Percentiles rank a stretch among this genome's conserved stretches.
Evolutionary conservation across 2,113 vertebrate genomes (phyloP).

Genomic region (Caranx melampygus): DNA sequence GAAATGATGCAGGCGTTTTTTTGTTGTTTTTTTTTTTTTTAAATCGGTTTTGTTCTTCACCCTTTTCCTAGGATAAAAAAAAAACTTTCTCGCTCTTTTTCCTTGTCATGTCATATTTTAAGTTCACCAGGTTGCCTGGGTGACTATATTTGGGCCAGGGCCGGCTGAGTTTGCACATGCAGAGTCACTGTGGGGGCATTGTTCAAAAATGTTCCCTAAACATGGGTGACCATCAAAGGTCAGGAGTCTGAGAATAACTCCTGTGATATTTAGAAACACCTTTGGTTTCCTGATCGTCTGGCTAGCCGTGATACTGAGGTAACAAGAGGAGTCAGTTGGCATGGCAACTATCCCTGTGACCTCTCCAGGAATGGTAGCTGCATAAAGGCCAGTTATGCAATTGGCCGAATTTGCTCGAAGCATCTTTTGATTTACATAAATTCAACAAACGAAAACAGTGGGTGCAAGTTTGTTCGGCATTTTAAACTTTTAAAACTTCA

Average conservation of each 20-base stretch:
- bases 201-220: constrained; percentile 76
- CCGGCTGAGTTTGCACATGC: constrained; percentile 33
- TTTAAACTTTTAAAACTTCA: too few relatives aligned
- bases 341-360: constrained; percentile 60
- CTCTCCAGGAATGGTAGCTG: constrained; percentile 50
- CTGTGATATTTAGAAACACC: constrained; percentile 74
- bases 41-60: neutral
- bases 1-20: neutral
- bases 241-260: constrained; percentile 72
- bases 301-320: constrained; percentile 55
- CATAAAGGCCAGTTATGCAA: constrained; percentile 59
- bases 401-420: constrained; percentile 26
- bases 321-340: constrained; percentile 63
- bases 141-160: constrained; percentile 31
- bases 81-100: constrained; percentile 31
- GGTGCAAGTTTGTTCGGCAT: too few relatives aligned
- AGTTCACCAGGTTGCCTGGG: neutral
- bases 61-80: constrained; percentile 25
- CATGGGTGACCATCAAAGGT: constrained; percentile 71
- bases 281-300: constrained; percentile 52
- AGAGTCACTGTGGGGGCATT: constrained; percentile 56
- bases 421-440: constrained; percentile 3
- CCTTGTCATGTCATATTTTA: constrained; percentile 7
- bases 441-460: neutral
- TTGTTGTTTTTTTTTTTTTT: too few relatives aligned